phyloP scores from a whole-genome alignment of 2,888 invertebrate genomes.

The Papilio demoleus region DNA sequence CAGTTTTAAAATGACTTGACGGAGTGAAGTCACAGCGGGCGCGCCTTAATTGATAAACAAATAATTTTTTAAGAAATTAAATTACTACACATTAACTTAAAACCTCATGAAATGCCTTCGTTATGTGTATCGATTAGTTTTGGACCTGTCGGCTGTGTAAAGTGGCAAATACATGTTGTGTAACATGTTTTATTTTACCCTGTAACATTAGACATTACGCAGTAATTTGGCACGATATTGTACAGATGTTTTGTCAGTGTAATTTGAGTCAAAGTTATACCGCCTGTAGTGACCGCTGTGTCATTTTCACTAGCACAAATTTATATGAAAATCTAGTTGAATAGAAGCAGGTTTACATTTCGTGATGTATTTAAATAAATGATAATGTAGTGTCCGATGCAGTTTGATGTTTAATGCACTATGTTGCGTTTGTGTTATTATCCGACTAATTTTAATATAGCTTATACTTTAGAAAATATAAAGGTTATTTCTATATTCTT shows the following conservation, averaged over 20 bases:
- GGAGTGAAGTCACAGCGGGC: slow-evolving; percentile 10
- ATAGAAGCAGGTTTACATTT: background rate
- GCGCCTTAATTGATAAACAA: background rate
- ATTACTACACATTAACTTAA: background rate
- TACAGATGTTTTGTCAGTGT: no score
- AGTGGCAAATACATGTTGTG: no score
- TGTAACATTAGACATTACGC: no score
- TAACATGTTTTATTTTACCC: no score
- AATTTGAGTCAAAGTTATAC: background rate
- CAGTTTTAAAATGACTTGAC: background rate
- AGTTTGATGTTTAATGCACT: background rate
- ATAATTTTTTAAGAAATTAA: background rate
- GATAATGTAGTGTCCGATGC: slow-evolving; percentile 19
- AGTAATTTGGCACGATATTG: no score
- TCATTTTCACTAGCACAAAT: background rate
- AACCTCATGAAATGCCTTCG: no score
- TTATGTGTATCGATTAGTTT: background rate
- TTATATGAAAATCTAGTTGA: background rate
- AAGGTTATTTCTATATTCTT: no score
- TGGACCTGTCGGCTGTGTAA: no score
- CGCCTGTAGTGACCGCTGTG: background rate
- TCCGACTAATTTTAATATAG: background rate
- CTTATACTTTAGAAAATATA: background rate
- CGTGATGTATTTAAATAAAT: slow-evolving; percentile 13
- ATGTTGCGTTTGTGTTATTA: background rate